Conservation (phyloP, 2,113 vertebrate species). For the Echinops telfairi region DNA sequence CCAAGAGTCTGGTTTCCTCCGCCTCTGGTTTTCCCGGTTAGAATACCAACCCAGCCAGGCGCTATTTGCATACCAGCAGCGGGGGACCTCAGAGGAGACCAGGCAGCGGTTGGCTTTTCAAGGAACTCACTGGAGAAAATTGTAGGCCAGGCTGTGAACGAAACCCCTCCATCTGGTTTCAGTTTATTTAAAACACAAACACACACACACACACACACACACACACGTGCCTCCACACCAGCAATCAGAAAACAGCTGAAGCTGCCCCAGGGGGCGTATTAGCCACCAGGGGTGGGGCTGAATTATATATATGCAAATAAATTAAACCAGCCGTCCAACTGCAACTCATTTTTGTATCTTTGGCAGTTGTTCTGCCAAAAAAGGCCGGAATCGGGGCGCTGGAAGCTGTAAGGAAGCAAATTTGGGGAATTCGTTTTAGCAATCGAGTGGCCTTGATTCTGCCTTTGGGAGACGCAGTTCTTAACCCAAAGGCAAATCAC, state of each 20-base stretch:
- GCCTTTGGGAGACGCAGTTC: conserved; percentile 48
- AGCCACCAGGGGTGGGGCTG: conserved; percentile 70
- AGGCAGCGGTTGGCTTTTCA: conserved; percentile 75
- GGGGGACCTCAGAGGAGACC: conserved; percentile 65
- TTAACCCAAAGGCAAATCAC: conserved; percentile 51
- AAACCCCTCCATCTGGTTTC: conserved; percentile 81
- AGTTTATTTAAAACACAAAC: conserved; percentile 68
- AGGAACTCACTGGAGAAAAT: conserved; percentile 77
- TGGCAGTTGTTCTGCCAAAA: conserved; percentile 78
- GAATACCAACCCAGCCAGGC: background rate
- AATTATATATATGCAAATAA: conserved; percentile 81
- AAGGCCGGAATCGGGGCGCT: conserved; percentile 54
- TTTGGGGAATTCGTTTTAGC: conserved; percentile 69
- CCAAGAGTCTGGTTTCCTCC: conserved; percentile 10
- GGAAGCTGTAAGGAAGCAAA: conserved; percentile 69
- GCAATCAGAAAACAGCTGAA: conserved; percentile 76
- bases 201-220: background rate
- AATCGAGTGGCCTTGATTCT: conserved; percentile 68
- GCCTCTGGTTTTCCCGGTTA: conserved; percentile 41
- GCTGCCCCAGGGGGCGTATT: conserved; percentile 60
- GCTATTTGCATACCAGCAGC: conserved; percentile 70
- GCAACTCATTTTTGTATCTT: conserved; percentile 76
- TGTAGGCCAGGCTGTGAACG: conserved; percentile 77
- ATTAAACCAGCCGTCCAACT: conserved; percentile 75
- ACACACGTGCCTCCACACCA: conserved; percentile 68